These are phyloP conservation scores for Holotrichia oblita DNA, from an alignment of 1,140 invertebrate genomes.

Conservation along the genomic window DNA sequence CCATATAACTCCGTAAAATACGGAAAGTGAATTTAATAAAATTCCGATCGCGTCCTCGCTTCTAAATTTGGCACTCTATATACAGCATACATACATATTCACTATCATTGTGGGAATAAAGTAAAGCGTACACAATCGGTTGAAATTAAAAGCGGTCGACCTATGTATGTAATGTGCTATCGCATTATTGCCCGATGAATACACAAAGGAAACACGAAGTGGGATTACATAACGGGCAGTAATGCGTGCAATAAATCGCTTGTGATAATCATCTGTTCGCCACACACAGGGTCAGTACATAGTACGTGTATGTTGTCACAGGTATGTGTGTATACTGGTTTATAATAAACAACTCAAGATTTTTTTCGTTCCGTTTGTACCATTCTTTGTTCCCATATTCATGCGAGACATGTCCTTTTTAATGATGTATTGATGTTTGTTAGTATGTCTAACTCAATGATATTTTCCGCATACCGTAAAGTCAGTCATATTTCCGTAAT, in stretches of 20 bases:
- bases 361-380: too few species aligned
- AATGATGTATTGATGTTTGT: too few species aligned
- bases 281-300: neutral
- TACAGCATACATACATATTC: neutral
- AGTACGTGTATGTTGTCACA: too few species aligned
- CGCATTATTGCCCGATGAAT: neutral
- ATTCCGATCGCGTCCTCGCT: neutral
- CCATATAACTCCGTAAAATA: neutral
- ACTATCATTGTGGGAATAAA: neutral
- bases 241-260: conserved; percentile 32
- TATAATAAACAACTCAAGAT: too few species aligned
- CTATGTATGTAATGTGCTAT: too few species aligned
- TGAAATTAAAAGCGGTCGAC: conserved; percentile 20
- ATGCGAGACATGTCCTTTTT: too few species aligned
- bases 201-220: conserved; percentile 28
- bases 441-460: too few species aligned
- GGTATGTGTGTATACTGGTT: too few species aligned
- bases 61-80: conserved; percentile 6
- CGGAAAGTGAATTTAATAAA: neutral
- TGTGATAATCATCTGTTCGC: conserved; percentile 22
- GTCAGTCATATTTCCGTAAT: too few species aligned
- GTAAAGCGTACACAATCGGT: conserved; percentile 19
- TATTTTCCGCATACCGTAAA: too few species aligned
- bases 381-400: too few species aligned
- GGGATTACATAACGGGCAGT: conserved; percentile 14